Evolutionary conservation across 2,888 invertebrate genomes (phyloP).

Genomic region (Embidobia sp.): DNA sequence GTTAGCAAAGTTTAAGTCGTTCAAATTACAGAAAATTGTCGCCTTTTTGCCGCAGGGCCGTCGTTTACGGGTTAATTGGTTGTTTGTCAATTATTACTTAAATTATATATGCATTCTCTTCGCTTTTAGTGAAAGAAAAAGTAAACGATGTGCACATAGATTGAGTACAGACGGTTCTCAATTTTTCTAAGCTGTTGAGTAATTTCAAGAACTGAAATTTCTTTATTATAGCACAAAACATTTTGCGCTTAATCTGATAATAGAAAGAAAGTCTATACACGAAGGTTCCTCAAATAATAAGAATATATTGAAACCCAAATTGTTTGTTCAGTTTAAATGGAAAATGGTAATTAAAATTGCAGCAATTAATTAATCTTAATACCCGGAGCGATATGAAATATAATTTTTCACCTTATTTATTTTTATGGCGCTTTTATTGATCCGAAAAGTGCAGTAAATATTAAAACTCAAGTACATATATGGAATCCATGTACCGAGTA

Average conservation of each 20-base stretch:
- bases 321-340: too few relatives aligned
- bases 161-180: slow-evolving; percentile 7
- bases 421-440: too few relatives aligned
- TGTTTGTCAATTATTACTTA: slow-evolving; percentile 80
- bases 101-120: slow-evolving; percentile 70
- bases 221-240: not conserved
- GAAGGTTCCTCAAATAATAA: too few relatives aligned
- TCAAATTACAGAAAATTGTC: slow-evolving; percentile 73
- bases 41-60: slow-evolving; percentile 77
- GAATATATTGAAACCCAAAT: too few relatives aligned
- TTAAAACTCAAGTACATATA: too few relatives aligned
- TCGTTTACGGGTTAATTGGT: slow-evolving; percentile 78
- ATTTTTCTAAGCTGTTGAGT: not conserved
- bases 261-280: too few relatives aligned
- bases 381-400: too few relatives aligned
- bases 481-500: not conserved
- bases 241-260: slow-evolving; percentile 19
- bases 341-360: too few relatives aligned
- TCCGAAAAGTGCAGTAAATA: too few relatives aligned
- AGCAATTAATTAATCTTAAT: too few relatives aligned
- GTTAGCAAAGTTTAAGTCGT: slow-evolving; percentile 79
- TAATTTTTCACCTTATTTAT: too few relatives aligned
- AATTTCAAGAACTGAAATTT: not conserved
- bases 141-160: slow-evolving; percentile 17
- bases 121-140: slow-evolving; percentile 50